These are phyloP conservation scores for Artibeus jamaicensis DNA, from an alignment of 2,797 vertebrate genomes.

Conservation along the genomic window DNA sequence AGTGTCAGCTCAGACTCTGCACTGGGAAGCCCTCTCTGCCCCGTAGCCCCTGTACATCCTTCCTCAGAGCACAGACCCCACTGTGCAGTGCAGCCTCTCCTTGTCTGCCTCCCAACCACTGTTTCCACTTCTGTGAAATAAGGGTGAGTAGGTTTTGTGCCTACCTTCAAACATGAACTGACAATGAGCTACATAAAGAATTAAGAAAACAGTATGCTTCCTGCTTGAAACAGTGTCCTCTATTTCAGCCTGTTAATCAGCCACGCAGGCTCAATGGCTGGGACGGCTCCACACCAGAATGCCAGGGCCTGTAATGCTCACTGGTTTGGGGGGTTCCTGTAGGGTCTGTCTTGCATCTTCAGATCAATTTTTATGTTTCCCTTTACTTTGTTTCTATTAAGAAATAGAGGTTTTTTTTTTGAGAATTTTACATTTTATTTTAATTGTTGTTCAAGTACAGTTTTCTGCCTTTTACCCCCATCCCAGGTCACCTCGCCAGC, in stretches of 20 bases:
- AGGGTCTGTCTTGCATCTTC: neutral
- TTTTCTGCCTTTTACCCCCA: too few relatives aligned
- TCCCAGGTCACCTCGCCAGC: too few relatives aligned
- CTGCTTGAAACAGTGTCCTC: neutral
- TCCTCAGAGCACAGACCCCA: too few relatives aligned
- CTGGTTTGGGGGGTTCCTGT: neutral
- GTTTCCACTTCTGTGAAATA: neutral
- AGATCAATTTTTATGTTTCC: neutral
- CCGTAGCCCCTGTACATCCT: neutral
- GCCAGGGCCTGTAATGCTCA: neutral
- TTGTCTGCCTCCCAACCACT: neutral
- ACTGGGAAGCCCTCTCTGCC: neutral
- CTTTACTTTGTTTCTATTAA: neutral
- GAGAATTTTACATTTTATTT: too few relatives aligned
- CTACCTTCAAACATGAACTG: neutral
- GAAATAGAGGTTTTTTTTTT: slow-evolving; percentile 7
- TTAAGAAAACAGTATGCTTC: neutral
- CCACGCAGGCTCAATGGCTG: neutral
- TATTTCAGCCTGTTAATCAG: neutral
- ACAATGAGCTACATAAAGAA: neutral
- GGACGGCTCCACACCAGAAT: neutral
- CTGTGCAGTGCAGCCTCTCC: neutral
- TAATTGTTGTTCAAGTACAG: too few relatives aligned
- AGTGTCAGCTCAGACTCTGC: neutral
- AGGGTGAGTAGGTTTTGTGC: neutral